Conservation (phyloP, 1,140 invertebrate species). For the Zelostemma sp. region DNA sequence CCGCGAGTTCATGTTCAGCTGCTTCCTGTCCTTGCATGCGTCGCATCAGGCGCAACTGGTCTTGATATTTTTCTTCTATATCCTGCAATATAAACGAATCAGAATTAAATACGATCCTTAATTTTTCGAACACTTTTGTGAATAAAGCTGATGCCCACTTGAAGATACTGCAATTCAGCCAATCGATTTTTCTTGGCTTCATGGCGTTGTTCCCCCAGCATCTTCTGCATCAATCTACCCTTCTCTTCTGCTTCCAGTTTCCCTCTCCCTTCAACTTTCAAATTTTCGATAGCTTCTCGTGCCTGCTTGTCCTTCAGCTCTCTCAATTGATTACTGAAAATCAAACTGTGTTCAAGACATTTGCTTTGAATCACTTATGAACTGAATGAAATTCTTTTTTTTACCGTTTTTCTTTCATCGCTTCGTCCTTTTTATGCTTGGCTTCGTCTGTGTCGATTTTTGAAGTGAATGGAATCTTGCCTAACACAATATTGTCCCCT, state of each 20-base stretch:
- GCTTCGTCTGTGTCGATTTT: no score
- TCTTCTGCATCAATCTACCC: slow-evolving; percentile 58
- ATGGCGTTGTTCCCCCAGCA: slow-evolving; percentile 60
- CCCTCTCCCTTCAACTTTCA: slow-evolving; percentile 60
- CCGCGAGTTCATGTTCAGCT: slow-evolving; percentile 68
- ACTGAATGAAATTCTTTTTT: no score
- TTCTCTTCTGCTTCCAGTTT: slow-evolving; percentile 64
- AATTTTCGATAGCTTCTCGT: slow-evolving; percentile 73
- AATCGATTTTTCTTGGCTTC: slow-evolving; percentile 61
- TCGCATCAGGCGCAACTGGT: slow-evolving; percentile 63
- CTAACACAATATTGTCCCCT: no score
- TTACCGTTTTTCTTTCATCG: no score
- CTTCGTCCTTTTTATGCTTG: no score
- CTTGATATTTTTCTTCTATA: slow-evolving; percentile 69
- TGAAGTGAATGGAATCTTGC: no score
- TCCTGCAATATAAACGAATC: slow-evolving; percentile 55
- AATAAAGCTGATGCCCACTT: no score
- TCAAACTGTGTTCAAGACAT: no score
- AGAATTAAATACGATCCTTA: not conserved
- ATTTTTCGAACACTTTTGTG: not conserved
- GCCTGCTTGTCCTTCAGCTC: slow-evolving; percentile 72
- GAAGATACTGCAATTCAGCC: slow-evolving; percentile 53
- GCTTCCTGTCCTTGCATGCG: slow-evolving; percentile 71
- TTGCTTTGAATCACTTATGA: no score
- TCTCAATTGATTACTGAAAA: slow-evolving; percentile 70